phyloP scores from a whole-genome alignment of 2,888 invertebrate species.

The Leptopterna dolabrata region DNA sequence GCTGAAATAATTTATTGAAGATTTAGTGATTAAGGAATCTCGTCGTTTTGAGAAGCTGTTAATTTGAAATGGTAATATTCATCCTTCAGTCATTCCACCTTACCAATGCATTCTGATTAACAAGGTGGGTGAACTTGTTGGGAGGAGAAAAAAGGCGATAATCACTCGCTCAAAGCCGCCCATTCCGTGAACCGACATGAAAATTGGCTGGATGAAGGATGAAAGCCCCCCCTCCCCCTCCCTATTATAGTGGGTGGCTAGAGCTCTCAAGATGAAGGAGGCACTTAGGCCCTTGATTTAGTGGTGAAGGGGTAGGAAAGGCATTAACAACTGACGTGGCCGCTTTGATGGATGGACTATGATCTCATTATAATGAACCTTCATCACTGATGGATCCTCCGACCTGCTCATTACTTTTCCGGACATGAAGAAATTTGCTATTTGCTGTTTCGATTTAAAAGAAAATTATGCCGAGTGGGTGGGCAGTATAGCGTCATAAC shows the following conservation, averaged over 20 bases:
- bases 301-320: background rate
- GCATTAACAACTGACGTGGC: slow-evolving; percentile 33
- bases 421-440: background rate
- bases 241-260: background rate
- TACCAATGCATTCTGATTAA: too few species aligned
- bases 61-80: too few species aligned
- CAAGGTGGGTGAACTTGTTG: background rate
- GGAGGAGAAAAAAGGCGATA: background rate
- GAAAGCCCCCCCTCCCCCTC: background rate
- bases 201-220: background rate
- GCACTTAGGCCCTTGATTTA: slow-evolving; percentile 30
- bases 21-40: too few species aligned
- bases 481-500: too few species aligned
- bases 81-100: too few species aligned
- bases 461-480: too few species aligned
- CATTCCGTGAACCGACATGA: background rate
- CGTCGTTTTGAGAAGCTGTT: too few species aligned
- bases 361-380: slow-evolving; percentile 36
- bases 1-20: too few species aligned
- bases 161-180: background rate
- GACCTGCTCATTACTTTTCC: background rate
- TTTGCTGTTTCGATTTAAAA: too few species aligned
- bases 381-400: background rate
- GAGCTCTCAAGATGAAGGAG: slow-evolving; percentile 27
- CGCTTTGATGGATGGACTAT: slow-evolving; percentile 44